A percentile compares a stretch with the other conserved stretches of the same genome.
These are phyloP conservation scores for Helostoma temminkii DNA, from an alignment of 2,797 vertebrate genomes.

Conservation along the genomic window DNA sequence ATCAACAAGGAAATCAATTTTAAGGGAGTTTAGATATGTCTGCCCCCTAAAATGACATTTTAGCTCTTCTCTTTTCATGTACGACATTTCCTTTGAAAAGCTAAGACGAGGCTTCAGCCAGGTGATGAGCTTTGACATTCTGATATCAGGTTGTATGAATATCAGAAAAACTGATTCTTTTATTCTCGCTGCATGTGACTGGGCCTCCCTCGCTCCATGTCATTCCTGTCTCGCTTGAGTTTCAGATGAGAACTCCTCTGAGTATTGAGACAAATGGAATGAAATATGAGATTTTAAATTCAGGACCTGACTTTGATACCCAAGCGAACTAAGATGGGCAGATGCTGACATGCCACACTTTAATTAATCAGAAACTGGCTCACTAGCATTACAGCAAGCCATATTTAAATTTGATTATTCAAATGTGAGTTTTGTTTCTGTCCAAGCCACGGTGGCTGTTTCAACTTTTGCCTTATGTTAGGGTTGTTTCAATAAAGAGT, in stretches of 20 bases:
- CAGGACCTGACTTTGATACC: no score
- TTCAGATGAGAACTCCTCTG: slow-evolving; percentile 13
- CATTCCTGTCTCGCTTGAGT: neutral
- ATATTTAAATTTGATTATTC: no score
- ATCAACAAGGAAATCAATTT: slow-evolving; percentile 45
- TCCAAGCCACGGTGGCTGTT: no score
- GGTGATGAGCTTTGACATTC: slow-evolving; percentile 70
- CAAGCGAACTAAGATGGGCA: no score
- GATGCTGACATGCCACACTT: no score
- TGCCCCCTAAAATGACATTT: slow-evolving; percentile 45
- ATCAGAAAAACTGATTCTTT: slow-evolving; percentile 37
- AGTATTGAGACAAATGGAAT: neutral
- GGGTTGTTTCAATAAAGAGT: no score
- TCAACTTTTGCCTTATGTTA: no score
- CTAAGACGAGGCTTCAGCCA: slow-evolving; percentile 55
- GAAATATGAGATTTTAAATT: neutral
- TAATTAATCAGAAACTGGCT: no score
- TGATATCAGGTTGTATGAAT: slow-evolving; percentile 48
- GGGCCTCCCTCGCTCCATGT: neutral
- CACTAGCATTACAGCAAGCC: no score
- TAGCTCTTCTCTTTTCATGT: slow-evolving; percentile 63
- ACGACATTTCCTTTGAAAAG: slow-evolving; percentile 61
- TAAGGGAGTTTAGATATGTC: slow-evolving; percentile 30
- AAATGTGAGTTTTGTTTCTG: no score
- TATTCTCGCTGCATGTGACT: slow-evolving; percentile 28